These are phyloP conservation scores for Syngnathoides biaculeatus DNA, from an alignment of 2,113 vertebrate genomes.

Conservation along the genomic window DNA sequence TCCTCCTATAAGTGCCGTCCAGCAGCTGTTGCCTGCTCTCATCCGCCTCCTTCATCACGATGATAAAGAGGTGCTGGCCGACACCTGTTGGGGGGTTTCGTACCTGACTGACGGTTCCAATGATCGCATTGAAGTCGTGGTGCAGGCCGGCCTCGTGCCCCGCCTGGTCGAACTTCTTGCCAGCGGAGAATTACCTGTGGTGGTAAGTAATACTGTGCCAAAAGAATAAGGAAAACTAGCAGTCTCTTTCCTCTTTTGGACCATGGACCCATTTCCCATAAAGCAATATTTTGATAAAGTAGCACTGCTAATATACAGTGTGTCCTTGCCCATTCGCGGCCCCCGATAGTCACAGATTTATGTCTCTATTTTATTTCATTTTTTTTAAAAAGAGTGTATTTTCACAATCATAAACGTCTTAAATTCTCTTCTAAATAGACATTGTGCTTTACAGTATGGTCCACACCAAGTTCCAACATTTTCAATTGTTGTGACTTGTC, in stretches of 20 bases:
- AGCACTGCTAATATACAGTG: too few relatives aligned
- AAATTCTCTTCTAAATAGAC: too few relatives aligned
- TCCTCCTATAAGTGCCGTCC: constrained; percentile 82
- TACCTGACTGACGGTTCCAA: constrained; percentile 95
- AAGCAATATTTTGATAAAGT: neutral
- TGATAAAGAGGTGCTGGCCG: constrained; percentile 88
- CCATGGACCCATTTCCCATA: too few relatives aligned
- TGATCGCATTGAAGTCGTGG: constrained; percentile 91
- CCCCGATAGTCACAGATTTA: too few relatives aligned
- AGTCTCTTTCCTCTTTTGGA: neutral
- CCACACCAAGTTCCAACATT: too few relatives aligned
- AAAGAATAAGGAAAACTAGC: neutral
- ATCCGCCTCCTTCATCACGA: constrained; percentile 80
- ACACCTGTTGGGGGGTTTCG: constrained; percentile 92
- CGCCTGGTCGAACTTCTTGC: constrained; percentile 87
- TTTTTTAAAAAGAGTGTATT: too few relatives aligned
- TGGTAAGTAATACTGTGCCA: constrained; percentile 68
- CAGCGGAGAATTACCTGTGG: constrained; percentile 80
- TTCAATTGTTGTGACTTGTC: too few relatives aligned
- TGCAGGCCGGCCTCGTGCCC: constrained; percentile 82
- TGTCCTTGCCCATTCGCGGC: too few relatives aligned
- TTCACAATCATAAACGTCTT: too few relatives aligned
- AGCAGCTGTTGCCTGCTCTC: constrained; percentile 84
- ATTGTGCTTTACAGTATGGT: too few relatives aligned
- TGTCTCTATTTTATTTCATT: too few relatives aligned